phyloP scores from a whole-genome alignment of 2,888 invertebrate species.

The Troilus luridus region DNA sequence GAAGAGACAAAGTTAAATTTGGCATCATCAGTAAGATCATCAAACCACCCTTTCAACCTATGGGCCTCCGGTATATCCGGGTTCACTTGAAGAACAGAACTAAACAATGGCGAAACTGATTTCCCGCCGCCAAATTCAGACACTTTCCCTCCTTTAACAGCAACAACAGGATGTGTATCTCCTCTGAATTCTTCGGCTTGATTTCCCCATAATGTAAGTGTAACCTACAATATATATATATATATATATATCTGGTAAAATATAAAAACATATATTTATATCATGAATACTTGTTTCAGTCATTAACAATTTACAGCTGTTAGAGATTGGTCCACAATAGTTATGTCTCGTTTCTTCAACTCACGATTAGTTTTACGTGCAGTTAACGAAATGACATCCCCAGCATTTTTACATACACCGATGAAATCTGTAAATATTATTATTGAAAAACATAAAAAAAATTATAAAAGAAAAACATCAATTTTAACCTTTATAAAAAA shows the following conservation, averaged over 20 bases:
- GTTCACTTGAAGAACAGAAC: slow-evolving; percentile 82
- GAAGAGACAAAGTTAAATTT: slow-evolving; percentile 73
- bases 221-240: slow-evolving; percentile 72
- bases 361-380: slow-evolving; percentile 84
- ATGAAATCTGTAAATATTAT: slow-evolving; percentile 80
- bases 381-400: slow-evolving; percentile 81
- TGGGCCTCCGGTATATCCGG: slow-evolving; percentile 93
- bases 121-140: slow-evolving; percentile 81
- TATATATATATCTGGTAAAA: no score
- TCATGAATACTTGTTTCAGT: neutral
- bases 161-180: slow-evolving; percentile 83
- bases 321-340: slow-evolving; percentile 84
- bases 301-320: slow-evolving; percentile 63
- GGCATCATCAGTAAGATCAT: slow-evolving; percentile 73
- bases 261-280: neutral
- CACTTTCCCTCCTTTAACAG: slow-evolving; percentile 87
- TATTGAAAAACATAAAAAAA: neutral
- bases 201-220: slow-evolving; percentile 92
- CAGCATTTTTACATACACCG: slow-evolving; percentile 84
- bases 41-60: slow-evolving; percentile 92
- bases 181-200: slow-evolving; percentile 90
- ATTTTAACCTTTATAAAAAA: no score
- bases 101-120: slow-evolving; percentile 67
- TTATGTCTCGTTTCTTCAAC: slow-evolving; percentile 89
- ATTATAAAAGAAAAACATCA: no score